These are phyloP conservation scores for Hiodon alosoides DNA, from an alignment of 2,113 vertebrate genomes.

Conservation along the genomic window DNA sequence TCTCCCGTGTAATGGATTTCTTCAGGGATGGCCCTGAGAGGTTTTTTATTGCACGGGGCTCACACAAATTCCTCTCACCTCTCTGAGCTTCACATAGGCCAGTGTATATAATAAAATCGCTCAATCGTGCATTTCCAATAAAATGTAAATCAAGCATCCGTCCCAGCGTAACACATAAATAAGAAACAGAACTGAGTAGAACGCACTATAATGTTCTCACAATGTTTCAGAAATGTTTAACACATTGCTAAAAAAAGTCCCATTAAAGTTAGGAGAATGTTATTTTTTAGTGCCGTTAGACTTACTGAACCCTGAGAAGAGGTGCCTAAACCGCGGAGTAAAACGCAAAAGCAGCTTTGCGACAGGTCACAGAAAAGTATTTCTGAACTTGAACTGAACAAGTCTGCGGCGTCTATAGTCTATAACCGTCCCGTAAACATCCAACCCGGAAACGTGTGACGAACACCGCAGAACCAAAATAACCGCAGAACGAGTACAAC, in stretches of 20 bases:
- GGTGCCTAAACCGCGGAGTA: no score
- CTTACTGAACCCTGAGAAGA: no score
- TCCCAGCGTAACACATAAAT: neutral
- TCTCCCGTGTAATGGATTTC: neutral
- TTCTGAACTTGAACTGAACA: no score
- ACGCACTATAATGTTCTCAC: neutral
- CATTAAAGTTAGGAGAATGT: neutral
- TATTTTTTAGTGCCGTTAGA: neutral
- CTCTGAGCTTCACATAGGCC: neutral
- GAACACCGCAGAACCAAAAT: no score
- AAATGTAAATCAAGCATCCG: neutral
- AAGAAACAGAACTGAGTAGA: neutral
- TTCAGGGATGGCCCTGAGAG: neutral
- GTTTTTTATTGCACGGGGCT: neutral
- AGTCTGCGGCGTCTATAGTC: no score
- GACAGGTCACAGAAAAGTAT: no score
- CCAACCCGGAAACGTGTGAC: no score
- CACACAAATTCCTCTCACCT: neutral
- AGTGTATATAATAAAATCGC: neutral
- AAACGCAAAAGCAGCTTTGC: no score
- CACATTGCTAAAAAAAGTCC: neutral
- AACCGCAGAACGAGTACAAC: no score
- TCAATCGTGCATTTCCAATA: neutral
- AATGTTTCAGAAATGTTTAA: neutral
- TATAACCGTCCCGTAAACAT: no score